Evolutionary conservation across 2,113 vertebrate genomes (phyloP), one percentile per base, ranked within the genome.

Genomic region (Chaenocephalus aceratus): DNA sequence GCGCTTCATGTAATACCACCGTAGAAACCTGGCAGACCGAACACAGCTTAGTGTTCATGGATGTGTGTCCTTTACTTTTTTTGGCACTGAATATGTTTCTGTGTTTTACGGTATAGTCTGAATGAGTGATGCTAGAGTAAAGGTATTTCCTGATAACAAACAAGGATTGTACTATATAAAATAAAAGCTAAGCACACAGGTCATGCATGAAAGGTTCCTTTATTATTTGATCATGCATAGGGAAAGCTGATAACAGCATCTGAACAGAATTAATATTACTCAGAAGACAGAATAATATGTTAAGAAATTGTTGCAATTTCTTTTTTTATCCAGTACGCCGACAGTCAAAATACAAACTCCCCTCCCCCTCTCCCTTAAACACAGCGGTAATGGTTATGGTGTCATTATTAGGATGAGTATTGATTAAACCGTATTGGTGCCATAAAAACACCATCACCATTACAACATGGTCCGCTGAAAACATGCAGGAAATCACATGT

Each of bases 401-500:
- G 59, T 75, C 83, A 41, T 87, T 68, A 76, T 70, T 52, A 77
- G 52, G 67, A 82, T 78, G 56, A 62, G 36, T 88, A 91, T 91
- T 90, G 89, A 89, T 88, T 89, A 83, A 88, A 86, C 77, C 73
- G 44, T 91, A 86, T 77, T 23, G 65, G 36, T 65, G 72, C 51
- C 79, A 82, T 91, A 84, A 91, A 89, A 89, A 67, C 49, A 72
- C 60, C 79, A 89, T 90, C 84, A 89, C 61, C 64, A 67, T 75
- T 66, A 54, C 67, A 72, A 44, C 56, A 23, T 9, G 10, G 51
- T 69, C n/a, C 10, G 5, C 13, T 77, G 44, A 80, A 62, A 56
- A 70, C 8, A 14, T 58, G 49, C 72, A 83, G 49, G 36, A 70
- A 30, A 58, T 57, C 66, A 68, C 75, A 41, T 34, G 69, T 10